Conservation (phyloP, 2,888 invertebrate genomes). For the Drosophila aldrichi region DNA sequence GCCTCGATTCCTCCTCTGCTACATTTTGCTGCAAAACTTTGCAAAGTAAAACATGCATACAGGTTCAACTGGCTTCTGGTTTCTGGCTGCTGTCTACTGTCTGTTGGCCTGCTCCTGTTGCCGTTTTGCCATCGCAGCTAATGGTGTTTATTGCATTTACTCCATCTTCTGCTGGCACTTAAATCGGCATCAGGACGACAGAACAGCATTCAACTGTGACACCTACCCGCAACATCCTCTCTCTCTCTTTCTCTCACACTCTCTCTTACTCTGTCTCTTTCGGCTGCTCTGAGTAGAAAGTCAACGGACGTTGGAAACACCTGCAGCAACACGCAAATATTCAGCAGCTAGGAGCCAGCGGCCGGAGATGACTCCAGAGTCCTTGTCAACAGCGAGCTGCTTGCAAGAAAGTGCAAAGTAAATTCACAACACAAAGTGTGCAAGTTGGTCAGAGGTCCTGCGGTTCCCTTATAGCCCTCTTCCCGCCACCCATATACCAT, state of each 20-base stretch:
- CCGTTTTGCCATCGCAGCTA: slow-evolving; percentile 57
- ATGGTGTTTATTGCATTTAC: slow-evolving; percentile 81
- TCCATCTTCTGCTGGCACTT: slow-evolving; percentile 70
- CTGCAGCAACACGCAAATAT: slow-evolving; percentile 71
- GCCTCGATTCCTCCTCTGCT: slow-evolving; percentile 44
- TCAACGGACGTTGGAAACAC: slow-evolving; percentile 38
- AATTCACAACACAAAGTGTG: slow-evolving; percentile 72
- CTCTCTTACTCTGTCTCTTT: too few species aligned
- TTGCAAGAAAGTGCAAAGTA: slow-evolving; percentile 75
- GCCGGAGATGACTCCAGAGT: slow-evolving; percentile 22
- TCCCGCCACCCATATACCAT: slow-evolving; percentile 10
- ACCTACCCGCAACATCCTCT: slow-evolving; percentile 23
- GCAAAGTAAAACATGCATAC: slow-evolving; percentile 54
- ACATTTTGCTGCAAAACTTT: slow-evolving; percentile 57
- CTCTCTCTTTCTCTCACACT: too few species aligned
- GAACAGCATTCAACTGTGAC: slow-evolving; percentile 54
- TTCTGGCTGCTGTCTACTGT: neutral
- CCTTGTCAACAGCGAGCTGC: slow-evolving; percentile 54
- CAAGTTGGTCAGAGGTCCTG: slow-evolving; percentile 37
- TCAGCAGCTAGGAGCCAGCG: slow-evolving; percentile 41
- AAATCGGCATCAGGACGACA: slow-evolving; percentile 65
- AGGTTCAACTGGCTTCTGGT: slow-evolving; percentile 20
- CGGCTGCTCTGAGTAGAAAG: slow-evolving; percentile 4
- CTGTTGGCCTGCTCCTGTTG: slow-evolving; percentile 7
- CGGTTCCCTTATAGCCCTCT: slow-evolving; percentile 3